phyloP scores from a whole-genome alignment of 2,797 vertebrate genomes.

The Pseudochirops corinnae region DNA sequence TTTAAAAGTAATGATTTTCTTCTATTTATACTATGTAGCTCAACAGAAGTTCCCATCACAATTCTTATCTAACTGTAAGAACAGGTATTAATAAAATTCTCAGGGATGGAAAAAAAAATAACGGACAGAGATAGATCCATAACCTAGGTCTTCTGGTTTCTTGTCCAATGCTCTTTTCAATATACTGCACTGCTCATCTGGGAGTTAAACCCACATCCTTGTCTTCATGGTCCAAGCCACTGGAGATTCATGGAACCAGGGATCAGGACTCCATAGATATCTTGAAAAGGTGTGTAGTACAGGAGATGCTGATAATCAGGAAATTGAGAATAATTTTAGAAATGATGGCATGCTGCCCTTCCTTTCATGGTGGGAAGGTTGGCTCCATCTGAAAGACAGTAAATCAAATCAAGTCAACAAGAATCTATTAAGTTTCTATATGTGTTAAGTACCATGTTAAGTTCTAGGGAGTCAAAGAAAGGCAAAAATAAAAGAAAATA shows the following conservation, averaged over 20 bases:
- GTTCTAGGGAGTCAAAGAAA: not conserved
- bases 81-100: slow-evolving; percentile 14
- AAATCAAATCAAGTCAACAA: not conserved
- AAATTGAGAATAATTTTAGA: not conserved
- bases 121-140: not conserved
- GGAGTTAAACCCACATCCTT: not conserved
- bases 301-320: not conserved
- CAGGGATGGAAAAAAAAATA: not conserved
- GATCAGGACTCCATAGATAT: not conserved
- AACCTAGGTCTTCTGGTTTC: not conserved
- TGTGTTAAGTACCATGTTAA: not conserved
- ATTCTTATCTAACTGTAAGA: not conserved
- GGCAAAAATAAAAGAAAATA: not conserved
- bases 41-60: not conserved
- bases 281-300: not conserved
- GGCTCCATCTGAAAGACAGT: not conserved
- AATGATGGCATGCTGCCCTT: not conserved
- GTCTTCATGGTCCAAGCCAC: not conserved
- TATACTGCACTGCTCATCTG: not conserved
- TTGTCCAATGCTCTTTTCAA: not conserved
- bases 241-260: not conserved
- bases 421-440: not conserved
- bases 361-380: not conserved
- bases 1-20: slow-evolving; percentile 22
- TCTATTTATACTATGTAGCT: slow-evolving; percentile 10